Percentiles rank a stretch among this genome's conserved stretches.
These are phyloP conservation scores for Eupsilia transversa DNA, from an alignment of 2,888 invertebrate genomes.

Conservation along the genomic window DNA sequence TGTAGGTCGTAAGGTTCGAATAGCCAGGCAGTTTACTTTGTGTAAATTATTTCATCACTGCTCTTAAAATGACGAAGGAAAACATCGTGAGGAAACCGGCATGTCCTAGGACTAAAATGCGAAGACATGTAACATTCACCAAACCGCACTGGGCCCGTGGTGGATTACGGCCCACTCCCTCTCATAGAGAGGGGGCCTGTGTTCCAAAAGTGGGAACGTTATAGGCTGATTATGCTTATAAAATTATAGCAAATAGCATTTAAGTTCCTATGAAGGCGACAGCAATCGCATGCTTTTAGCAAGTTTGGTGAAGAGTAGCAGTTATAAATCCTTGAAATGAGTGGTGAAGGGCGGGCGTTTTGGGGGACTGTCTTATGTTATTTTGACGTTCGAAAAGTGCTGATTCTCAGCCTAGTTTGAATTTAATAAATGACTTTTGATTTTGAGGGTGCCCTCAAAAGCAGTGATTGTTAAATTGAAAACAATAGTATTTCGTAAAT, in stretches of 20 bases:
- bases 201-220: background rate
- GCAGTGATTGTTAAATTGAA: background rate
- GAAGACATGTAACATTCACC: background rate
- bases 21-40: background rate
- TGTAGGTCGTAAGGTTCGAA: too few species aligned
- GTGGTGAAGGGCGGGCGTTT: too few species aligned
- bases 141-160: background rate
- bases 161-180: background rate
- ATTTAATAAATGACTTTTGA: too few species aligned
- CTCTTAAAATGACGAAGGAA: background rate
- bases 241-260: background rate
- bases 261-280: background rate
- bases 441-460: background rate
- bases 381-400: too few species aligned
- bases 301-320: background rate
- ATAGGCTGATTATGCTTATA: too few species aligned
- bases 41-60: background rate
- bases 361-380: too few species aligned
- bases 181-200: background rate
- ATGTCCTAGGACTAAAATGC: background rate
- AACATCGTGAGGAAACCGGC: background rate
- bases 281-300: background rate
- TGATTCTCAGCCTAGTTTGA: too few species aligned
- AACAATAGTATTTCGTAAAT: background rate
- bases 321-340: background rate